A percentile compares a stretch with the other conserved stretches of the same genome.
phyloP scores from a whole-genome alignment of 2,797 vertebrate genomes.

The Sciaenops ocellatus region DNA sequence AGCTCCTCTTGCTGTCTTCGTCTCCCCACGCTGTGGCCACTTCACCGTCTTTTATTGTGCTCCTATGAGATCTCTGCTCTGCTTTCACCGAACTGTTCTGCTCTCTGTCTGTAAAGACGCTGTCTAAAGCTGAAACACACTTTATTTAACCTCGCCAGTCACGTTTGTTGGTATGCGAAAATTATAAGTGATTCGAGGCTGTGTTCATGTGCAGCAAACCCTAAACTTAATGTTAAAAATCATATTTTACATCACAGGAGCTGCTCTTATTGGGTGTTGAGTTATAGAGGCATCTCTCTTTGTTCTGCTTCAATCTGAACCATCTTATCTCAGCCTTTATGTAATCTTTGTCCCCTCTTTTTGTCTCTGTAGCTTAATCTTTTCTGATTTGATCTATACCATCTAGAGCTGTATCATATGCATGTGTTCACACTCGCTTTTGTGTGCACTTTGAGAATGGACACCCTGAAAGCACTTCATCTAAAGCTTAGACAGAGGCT shows the following conservation, averaged over 20 bases:
- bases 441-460: not conserved
- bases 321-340: conserved; percentile 34
- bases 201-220: not conserved
- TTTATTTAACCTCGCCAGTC: conserved; percentile 4
- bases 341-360: conserved; percentile 6
- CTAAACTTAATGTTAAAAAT: not conserved
- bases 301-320: conserved; percentile 29
- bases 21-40: not conserved
- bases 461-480: not conserved
- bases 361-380: conserved; percentile 33
- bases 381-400: conserved; percentile 7
- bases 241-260: not conserved
- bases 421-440: not conserved
- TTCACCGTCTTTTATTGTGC: conserved; percentile 7
- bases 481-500: not conserved
- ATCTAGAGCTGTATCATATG: conserved; percentile 2
- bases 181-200: not conserved
- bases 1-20: conserved; percentile 18
- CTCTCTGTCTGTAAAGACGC: too few species aligned
- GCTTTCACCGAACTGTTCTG: not conserved
- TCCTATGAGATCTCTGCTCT: not conserved
- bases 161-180: not conserved
- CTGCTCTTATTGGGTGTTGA: conserved; percentile 17
- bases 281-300: not conserved
- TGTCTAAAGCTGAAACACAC: not conserved